Percentiles rank a stretch among this genome's conserved stretches.
These are phyloP conservation scores for Corythornis madagascariensis DNA, from an alignment of 2,113 vertebrate species.

Conservation along the genomic window DNA sequence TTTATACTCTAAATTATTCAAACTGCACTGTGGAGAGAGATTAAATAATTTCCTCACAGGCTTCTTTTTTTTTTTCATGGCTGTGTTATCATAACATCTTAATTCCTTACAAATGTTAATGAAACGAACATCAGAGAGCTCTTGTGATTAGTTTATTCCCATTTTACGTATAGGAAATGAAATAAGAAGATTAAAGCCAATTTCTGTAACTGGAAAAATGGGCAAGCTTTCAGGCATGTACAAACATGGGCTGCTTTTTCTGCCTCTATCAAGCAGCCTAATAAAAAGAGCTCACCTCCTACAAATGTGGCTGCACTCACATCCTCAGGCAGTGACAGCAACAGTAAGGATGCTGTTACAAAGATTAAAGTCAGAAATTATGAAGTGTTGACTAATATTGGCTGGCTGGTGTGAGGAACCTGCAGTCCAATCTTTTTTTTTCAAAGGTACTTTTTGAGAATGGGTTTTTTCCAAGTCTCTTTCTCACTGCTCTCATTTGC, in stretches of 20 bases:
- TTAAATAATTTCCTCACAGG: neutral
- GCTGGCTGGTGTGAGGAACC: neutral
- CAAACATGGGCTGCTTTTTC: neutral
- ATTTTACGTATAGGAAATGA: slow-evolving; percentile 15
- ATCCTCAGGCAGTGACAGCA: neutral
- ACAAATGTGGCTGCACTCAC: neutral
- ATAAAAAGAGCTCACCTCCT: neutral
- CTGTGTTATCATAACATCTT: slow-evolving; percentile 1
- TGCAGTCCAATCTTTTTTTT: neutral
- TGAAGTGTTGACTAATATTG: neutral
- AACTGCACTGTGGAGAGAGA: neutral
- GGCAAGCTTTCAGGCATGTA: neutral
- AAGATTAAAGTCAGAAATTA: slow-evolving; percentile 20
- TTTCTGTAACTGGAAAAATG: slow-evolving; percentile 19
- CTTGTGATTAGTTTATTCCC: slow-evolving; percentile 23
- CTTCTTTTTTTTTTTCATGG: neutral
- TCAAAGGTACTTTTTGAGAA: neutral
- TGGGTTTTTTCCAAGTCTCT: neutral
- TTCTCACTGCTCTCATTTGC: neutral
- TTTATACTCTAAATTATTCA: neutral
- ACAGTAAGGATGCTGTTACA: neutral
- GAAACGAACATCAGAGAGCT: slow-evolving; percentile 12
- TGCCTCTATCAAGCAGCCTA: neutral
- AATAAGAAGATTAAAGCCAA: slow-evolving; percentile 24
- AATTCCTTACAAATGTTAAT: slow-evolving; percentile 19